Evolutionary conservation across 2,888 invertebrate genomes (phyloP).

Genomic region (Parnassius glacialis): DNA sequence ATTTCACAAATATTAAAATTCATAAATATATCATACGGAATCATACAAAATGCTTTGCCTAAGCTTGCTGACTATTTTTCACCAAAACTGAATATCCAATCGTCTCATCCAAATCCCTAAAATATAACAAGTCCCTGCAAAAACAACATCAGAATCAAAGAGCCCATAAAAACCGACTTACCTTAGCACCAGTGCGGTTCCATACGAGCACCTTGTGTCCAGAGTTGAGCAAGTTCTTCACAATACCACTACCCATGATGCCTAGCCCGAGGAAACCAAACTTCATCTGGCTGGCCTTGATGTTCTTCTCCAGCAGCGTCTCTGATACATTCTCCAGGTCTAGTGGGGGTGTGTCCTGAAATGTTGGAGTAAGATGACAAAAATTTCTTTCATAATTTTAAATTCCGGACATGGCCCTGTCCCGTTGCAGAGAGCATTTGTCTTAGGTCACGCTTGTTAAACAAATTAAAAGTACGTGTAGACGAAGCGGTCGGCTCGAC

Average conservation of each 20-base stretch:
- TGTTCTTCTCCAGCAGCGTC: constrained; percentile 90
- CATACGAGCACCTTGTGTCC: constrained; percentile 96
- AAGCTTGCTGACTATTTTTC: no score
- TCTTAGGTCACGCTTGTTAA: no score
- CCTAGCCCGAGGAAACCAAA: constrained; percentile 98
- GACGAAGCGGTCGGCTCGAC: no score
- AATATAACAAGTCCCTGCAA: no score
- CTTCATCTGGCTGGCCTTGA: constrained; percentile 90
- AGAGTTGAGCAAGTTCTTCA: constrained; percentile 95
- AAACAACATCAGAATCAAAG: neutral
- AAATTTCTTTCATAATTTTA: neutral
- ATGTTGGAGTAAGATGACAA: constrained; percentile 1
- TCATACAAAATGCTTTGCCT: no score
- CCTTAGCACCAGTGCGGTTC: constrained; percentile 96
- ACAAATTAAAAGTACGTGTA: no score
- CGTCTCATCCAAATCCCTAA: no score
- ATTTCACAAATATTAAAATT: no score
- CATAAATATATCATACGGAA: no score
- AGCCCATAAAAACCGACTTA: constrained; percentile 69
- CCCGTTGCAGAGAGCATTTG: no score
- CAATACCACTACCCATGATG: constrained; percentile 96
- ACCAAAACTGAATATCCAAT: no score
- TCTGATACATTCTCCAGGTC: constrained; percentile 89
- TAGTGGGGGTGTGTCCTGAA: constrained; percentile 86
- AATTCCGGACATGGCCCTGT: neutral